Conservation (phyloP, 2,113 vertebrate genomes). For the Stomatorhinus ivindoensis region DNA sequence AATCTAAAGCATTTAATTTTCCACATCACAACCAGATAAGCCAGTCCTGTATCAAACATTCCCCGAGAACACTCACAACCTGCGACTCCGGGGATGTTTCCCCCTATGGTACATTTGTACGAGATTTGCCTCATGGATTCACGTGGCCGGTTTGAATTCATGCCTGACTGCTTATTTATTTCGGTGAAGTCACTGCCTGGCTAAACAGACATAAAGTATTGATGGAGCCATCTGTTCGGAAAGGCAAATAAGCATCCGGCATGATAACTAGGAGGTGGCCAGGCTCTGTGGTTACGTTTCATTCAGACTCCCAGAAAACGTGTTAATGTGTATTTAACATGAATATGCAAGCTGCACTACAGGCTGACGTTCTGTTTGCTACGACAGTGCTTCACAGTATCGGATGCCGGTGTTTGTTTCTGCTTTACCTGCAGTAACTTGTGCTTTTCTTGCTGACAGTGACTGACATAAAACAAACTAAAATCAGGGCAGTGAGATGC, state of each 20-base stretch:
- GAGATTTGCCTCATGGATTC: constrained; percentile 4
- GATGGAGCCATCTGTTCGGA: constrained; percentile 50
- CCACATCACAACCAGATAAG: not conserved
- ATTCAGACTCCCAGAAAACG: not conserved
- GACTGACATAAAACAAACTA: not conserved
- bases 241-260: not conserved
- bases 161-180: constrained; percentile 16
- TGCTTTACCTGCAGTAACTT: not conserved
- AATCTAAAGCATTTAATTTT: not conserved
- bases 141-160: constrained; percentile 14
- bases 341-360: not conserved
- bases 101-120: constrained; percentile 11
- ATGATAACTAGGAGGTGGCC: not conserved
- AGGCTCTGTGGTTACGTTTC: not conserved
- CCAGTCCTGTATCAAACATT: not conserved
- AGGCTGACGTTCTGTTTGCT: not conserved
- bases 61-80: constrained; percentile 5
- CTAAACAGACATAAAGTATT: constrained; percentile 53
- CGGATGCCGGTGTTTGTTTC: not conserved
- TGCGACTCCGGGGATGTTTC: constrained; percentile 3
- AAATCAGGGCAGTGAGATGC: not conserved
- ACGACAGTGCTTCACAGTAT: not conserved
- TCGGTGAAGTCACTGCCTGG: constrained; percentile 26
- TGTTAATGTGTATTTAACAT: not conserved
- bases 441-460: not conserved